Conservation (phyloP, 2,888 invertebrate genomes). For the Pandemis heparana region DNA sequence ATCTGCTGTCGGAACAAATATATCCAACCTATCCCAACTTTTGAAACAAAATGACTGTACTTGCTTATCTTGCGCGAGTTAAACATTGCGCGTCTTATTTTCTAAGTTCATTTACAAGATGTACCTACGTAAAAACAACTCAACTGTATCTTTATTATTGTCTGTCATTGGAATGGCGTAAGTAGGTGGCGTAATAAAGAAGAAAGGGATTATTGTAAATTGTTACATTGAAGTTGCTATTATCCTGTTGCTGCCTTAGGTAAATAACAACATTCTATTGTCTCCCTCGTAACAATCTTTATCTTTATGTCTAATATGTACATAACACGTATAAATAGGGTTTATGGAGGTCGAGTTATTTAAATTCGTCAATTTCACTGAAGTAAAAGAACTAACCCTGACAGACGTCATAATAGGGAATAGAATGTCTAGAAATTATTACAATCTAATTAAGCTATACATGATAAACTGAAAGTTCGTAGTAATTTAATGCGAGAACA, state of each 20-base stretch:
- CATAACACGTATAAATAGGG: slow-evolving; percentile 66
- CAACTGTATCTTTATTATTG: not conserved
- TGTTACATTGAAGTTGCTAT: not conserved
- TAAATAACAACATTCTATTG: not conserved
- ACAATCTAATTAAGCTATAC: slow-evolving; percentile 41
- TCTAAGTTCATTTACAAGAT: not conserved
- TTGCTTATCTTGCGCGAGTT: not conserved
- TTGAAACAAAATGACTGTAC: not conserved
- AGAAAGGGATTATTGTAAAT: not conserved
- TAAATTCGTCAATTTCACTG: slow-evolving; percentile 11
- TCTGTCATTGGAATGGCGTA: not conserved
- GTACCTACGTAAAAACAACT: not conserved
- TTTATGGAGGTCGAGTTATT: slow-evolving; percentile 35
- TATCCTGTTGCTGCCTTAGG: not conserved
- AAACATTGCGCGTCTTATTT: not conserved
- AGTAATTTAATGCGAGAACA: slow-evolving; percentile 52
- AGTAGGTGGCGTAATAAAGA: not conserved
- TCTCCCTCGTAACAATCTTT: slow-evolving; percentile 63
- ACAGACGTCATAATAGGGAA: not conserved
- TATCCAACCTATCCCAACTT: not conserved
- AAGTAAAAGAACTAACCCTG: not conserved
- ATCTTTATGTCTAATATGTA: slow-evolving; percentile 78
- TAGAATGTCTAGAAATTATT: slow-evolving; percentile 12
- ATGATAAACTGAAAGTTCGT: slow-evolving; percentile 56
- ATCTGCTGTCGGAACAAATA: not conserved